A percentile compares a stretch with the other conserved stretches of the same genome.
These are phyloP conservation scores for Lipophrys pholis DNA, from an alignment of 2,113 vertebrate genomes.

Conservation along the genomic window DNA sequence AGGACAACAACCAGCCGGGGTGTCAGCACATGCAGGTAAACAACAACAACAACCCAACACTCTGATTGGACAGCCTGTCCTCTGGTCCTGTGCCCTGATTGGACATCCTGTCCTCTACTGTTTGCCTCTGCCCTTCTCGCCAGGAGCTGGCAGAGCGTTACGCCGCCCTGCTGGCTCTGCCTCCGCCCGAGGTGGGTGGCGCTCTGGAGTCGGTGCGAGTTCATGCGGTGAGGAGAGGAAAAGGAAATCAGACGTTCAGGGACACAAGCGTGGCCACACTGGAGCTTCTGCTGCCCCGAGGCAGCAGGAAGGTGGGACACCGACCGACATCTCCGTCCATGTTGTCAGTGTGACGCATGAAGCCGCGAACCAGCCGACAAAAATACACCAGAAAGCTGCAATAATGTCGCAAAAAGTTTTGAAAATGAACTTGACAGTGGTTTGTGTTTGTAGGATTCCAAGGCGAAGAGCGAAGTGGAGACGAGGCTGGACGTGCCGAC, in stretches of 20 bases:
- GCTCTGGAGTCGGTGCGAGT: conserved; percentile 89
- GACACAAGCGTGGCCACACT: conserved; percentile 89
- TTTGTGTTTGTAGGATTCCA: conserved; percentile 57
- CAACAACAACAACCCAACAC: background rate
- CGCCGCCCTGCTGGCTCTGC: conserved; percentile 81
- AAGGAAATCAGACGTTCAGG: conserved; percentile 88
- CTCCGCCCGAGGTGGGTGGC: conserved; percentile 78
- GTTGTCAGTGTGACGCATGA: background rate
- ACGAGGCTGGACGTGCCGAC: conserved; percentile 87
- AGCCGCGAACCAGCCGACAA: too few relatives aligned
- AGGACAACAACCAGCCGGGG: conserved; percentile 81
- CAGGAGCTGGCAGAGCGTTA: conserved; percentile 90
- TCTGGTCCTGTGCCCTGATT: too few relatives aligned
- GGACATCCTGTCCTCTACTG: background rate
- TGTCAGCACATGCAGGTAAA: conserved; percentile 83
- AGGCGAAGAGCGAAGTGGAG: conserved; percentile 85
- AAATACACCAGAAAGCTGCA: background rate
- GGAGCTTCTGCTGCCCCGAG: conserved; percentile 87
- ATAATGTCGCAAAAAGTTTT: too few relatives aligned
- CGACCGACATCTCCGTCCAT: background rate
- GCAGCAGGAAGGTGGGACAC: conserved; percentile 54
- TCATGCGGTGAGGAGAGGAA: conserved; percentile 87
- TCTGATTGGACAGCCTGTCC: too few relatives aligned
- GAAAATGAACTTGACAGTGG: background rate
- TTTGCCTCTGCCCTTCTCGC: background rate